phyloP scores from a whole-genome alignment of 2,113 vertebrate species.

The Phainopepla nitens region DNA sequence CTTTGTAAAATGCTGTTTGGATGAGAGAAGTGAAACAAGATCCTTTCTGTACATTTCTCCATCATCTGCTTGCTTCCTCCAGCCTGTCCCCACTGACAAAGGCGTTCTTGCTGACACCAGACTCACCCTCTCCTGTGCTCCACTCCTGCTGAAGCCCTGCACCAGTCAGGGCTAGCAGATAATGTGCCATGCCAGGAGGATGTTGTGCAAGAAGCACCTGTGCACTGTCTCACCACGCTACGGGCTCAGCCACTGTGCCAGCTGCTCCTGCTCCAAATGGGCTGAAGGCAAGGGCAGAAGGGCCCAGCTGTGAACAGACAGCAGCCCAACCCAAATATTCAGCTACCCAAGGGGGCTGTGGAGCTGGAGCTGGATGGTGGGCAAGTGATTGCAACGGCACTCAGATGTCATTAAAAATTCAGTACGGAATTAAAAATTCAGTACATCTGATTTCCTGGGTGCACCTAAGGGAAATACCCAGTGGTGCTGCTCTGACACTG shows the following conservation, averaged over 20 bases:
- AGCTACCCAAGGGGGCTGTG: neutral
- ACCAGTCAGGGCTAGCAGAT: neutral
- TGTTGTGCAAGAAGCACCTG: neutral
- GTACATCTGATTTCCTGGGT: neutral
- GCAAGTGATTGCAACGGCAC: neutral
- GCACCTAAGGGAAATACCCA: neutral
- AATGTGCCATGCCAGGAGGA: neutral
- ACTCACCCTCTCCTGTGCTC: neutral
- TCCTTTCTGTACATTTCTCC: neutral
- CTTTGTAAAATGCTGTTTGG: neutral
- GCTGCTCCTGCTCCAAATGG: neutral
- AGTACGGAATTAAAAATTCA: neutral
- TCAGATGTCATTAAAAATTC: neutral
- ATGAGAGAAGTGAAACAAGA: neutral
- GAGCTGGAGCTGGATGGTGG: neutral
- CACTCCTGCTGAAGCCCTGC: neutral
- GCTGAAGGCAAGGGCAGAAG: neutral
- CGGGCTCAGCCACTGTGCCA: neutral
- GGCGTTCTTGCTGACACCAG: neutral
- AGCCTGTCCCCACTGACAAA: neutral
- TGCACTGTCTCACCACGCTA: rapidly evolving
- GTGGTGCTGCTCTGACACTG: neutral
- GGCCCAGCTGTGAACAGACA: neutral
- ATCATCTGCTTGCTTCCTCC: neutral
- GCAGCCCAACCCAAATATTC: neutral